Base-by-base conservation (phyloP, 1,140 invertebrate species). In the Aporrectodea caliginosa region DNA sequence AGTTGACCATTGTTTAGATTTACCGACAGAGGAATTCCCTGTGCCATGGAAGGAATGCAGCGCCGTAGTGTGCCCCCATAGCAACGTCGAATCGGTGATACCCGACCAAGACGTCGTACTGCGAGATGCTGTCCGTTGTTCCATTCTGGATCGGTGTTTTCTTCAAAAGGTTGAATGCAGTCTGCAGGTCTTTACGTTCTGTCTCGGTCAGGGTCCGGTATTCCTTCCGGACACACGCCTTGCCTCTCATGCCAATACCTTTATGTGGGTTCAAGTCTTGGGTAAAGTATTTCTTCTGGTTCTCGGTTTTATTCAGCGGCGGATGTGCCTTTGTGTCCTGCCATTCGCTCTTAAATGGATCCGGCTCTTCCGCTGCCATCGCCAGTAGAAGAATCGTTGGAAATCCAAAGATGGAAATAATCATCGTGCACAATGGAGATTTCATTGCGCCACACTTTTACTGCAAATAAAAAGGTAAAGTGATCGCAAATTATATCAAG, bases 41-140 rank as follows among this genome's bases (percentile, higher is more conserved):
- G 69, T 86, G 85, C 84, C 84, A 86, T 16, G 84, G 83, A 16
- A 83, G 80, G 69, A 86, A 86, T 2, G 81, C 80, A 1, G 85
- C 83, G 12, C 85, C 85, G 22, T 82, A 82, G 78, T 86, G 85
- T 16, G 85, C 85, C 0, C 80, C 82, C 16, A 78, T 34, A 0
- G 85, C 83, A 16, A 82, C 81, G n/a, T 83, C 81, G 1, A 82
- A 79, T 43, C 83, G 82, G 73, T 86, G 85, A 1, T 85, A 78
- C 34, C 82, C 80, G 32, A 84, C 83, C 16, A 86, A 80, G 16
- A 84, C 84, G 73, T 85, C 85, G 35, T 84, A 86, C 78, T 84
- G 84, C 22, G 73, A 31, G 27, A n/a, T n/a, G 34, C 33, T 34
- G 22, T 31, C 31, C 31, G n/a, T 33, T 0, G 73, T 31, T 33